A percentile compares a stretch with the other conserved stretches of the same genome.
Evolutionary conservation across 2,797 vertebrate species (phyloP).

Genomic region (Picus viridis): DNA sequence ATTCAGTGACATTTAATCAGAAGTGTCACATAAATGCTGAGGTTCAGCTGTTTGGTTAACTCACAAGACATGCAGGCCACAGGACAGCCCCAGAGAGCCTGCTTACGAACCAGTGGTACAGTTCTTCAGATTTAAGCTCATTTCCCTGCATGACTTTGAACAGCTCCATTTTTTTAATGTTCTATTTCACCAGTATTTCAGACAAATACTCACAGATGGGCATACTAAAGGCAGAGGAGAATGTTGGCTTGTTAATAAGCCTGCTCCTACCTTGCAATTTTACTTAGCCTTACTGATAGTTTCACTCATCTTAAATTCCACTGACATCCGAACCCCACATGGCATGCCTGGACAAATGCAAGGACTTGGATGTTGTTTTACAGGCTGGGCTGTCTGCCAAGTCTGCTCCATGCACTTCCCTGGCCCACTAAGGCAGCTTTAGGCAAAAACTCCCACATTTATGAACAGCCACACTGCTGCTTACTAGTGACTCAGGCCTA

Average conservation of each 20-base stretch:
- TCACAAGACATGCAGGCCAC: conserved; percentile 62
- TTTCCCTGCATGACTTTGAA: not conserved
- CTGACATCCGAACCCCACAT: conserved; percentile 88
- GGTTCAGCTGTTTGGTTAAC: conserved; percentile 84
- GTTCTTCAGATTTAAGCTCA: not conserved
- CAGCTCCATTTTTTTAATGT: not conserved
- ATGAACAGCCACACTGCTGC: conserved; percentile 64
- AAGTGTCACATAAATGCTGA: conserved; percentile 80
- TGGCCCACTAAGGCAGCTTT: conserved; percentile 78
- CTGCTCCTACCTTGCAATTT: conserved; percentile 51
- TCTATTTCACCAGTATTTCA: not conserved
- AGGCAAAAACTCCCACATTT: conserved; percentile 75
- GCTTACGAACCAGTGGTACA: not conserved
- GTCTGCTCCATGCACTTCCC: conserved; percentile 79
- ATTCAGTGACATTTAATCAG: not conserved
- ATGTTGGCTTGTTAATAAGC: not conserved
- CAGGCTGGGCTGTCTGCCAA: conserved; percentile 82
- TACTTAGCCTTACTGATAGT: conserved; percentile 62
- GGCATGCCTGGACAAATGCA: conserved; percentile 86
- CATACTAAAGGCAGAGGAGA: conserved; percentile 9
- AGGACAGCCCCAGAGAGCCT: conserved; percentile 24
- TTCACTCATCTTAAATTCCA: conserved; percentile 84
- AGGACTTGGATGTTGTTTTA: conserved; percentile 79
- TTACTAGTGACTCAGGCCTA: conserved; percentile 58
- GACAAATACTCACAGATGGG: not conserved